These are phyloP conservation scores for Leuctra nigra DNA, from an alignment of 2,888 invertebrate species.

Conservation along the genomic window DNA sequence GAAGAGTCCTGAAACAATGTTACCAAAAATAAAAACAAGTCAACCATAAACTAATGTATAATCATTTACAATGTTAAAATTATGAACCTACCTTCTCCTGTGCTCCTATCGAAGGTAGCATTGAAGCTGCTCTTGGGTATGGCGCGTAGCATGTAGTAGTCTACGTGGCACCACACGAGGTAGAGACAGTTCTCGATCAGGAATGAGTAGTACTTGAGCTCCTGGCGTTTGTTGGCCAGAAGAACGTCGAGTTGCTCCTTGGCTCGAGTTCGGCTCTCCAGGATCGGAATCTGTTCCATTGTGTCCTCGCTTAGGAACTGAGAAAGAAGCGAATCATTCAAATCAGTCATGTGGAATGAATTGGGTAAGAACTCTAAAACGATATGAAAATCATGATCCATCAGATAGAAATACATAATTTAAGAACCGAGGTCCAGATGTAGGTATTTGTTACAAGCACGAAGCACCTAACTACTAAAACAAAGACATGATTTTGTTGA, in stretches of 20 bases:
- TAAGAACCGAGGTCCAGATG: too few relatives aligned
- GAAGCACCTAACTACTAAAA: too few relatives aligned
- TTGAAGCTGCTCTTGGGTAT: conserved; percentile 38
- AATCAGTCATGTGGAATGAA: neutral
- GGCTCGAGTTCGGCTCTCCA: conserved; percentile 31
- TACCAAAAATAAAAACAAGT: too few relatives aligned
- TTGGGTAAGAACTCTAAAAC: too few relatives aligned
- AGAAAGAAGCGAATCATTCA: conserved; percentile 27
- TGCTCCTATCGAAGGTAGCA: neutral
- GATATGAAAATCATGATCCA: too few relatives aligned
- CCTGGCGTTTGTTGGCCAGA: conserved; percentile 49
- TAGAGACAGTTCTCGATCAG: conserved; percentile 66
- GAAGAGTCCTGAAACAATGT: conserved; percentile 17
- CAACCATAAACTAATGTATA: neutral
- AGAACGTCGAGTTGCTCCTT: conserved; percentile 44
- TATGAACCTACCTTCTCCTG: conserved; percentile 3
- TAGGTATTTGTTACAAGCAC: too few relatives aligned
- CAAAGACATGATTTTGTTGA: too few relatives aligned
- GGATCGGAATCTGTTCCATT: conserved; percentile 21
- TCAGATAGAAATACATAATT: too few relatives aligned
- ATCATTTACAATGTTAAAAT: neutral
- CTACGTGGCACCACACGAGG: conserved; percentile 69
- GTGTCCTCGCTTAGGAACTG: conserved; percentile 31
- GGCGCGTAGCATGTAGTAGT: conserved; percentile 60
- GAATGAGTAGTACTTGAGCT: conserved; percentile 54